phyloP scores from a whole-genome alignment of 2,113 vertebrate genomes.

The Phocoena sinus region DNA sequence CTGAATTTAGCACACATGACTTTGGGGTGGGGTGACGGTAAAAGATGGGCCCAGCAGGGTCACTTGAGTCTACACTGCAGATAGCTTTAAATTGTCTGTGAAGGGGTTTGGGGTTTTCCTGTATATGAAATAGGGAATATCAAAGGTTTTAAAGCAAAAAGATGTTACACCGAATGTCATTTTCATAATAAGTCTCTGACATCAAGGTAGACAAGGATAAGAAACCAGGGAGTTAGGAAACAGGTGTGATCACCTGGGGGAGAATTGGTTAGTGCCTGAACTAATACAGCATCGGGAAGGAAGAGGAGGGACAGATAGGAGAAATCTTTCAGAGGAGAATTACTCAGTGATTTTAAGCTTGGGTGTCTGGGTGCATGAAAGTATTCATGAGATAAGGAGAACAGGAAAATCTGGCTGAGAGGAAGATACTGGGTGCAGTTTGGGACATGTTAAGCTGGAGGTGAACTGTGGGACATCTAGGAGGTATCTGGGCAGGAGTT shows the following conservation, averaged over 20 bases:
- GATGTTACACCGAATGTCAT: background rate
- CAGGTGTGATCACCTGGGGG: background rate
- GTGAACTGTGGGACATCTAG: background rate
- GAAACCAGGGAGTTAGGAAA: background rate
- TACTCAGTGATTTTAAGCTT: background rate
- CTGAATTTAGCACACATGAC: background rate
- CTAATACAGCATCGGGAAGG: background rate
- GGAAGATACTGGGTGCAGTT: background rate
- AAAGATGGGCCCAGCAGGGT: background rate
- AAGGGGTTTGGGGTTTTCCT: background rate
- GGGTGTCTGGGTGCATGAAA: background rate
- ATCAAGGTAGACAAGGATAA: background rate
- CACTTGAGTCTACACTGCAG: background rate
- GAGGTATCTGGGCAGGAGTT: background rate
- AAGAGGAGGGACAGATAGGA: background rate
- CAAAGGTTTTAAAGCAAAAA: background rate
- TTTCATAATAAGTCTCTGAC: background rate
- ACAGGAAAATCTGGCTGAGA: background rate
- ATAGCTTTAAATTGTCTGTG: background rate
- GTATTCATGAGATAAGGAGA: background rate
- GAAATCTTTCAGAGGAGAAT: background rate
- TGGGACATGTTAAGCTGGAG: background rate
- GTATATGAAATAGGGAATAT: background rate
- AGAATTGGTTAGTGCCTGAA: background rate
- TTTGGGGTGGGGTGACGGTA: fast-evolving